Evolutionary conservation across 2,113 vertebrate species (phyloP), one percentile per base, ranked within the genome.

Genomic region (Eptatretus burgeri): DNA sequence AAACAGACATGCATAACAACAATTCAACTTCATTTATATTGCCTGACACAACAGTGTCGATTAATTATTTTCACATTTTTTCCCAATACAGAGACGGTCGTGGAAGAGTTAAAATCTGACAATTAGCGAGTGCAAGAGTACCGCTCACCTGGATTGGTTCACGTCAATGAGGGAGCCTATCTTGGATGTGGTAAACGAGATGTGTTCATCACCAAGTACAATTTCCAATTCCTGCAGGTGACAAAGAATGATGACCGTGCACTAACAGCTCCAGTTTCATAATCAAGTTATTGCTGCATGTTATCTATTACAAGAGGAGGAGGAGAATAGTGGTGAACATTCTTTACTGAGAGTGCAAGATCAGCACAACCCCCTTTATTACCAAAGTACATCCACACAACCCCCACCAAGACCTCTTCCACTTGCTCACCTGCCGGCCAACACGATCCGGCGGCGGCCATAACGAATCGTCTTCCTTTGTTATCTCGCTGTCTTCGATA

Each of bases 111-210:
- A 41, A 41, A 41, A 41, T 41, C 27, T 41, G 27, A 41, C 27
- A 41, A 41, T 41, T 41, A 41, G 27, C 7, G 27, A 41, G 27
- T 17, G 56, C 12, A 19, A 60, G 12, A n/a, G 20, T 5, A 49
- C 50, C 20, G 82, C 87, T 63, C 76, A 98, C 91, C 94, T 98
- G 63, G 89, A 98, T 67, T 98, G 89, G 74, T 98, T 98, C 66
- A 98, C 91, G 18, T 98, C 91, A 66, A 98, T 98, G 72, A 98
- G 78, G 10, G 91, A 98, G 68, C 91, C 91, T 1, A 98, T 98
- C 79, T 98, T 98, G 69, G 91, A 98, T 1, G 91, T 98, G 63
- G 91, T 98, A 67, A 98, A 98, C 67, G 91, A 98, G 74, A 98
- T 98, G 70, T 98, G 91, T 67, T 98, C 89, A 1, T 98, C 91